phyloP scores from a whole-genome alignment of 2,113 vertebrate species.

The Cochlearius cochlearius region DNA sequence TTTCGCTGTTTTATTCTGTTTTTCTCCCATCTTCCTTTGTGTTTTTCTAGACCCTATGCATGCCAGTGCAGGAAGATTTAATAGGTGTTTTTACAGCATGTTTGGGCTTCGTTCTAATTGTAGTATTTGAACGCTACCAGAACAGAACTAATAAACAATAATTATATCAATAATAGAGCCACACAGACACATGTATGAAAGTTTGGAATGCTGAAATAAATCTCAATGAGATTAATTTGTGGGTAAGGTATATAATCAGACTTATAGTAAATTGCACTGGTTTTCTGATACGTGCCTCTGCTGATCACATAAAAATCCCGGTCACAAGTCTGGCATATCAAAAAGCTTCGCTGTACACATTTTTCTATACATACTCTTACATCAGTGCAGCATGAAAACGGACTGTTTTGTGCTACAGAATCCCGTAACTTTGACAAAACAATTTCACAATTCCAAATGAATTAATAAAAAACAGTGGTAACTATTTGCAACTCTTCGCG shows the following conservation, averaged over 20 bases:
- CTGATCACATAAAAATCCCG: not conserved
- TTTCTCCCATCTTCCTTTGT: not conserved
- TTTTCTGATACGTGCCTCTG: not conserved
- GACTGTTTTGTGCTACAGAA: not conserved
- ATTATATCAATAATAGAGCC: conserved; percentile 10
- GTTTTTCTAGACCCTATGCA: not conserved
- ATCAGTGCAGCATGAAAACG: not conserved
- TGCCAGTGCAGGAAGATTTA: not conserved
- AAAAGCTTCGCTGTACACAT: not conserved
- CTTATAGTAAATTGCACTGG: not conserved
- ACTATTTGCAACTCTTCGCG: not conserved
- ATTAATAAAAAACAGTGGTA: not conserved
- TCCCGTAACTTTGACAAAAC: not conserved
- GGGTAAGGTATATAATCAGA: not conserved
- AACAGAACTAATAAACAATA: conserved; percentile 10
- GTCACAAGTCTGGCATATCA: not conserved
- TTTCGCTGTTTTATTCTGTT: not conserved
- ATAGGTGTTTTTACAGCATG: not conserved
- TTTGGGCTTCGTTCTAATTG: not conserved
- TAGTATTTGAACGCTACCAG: not conserved
- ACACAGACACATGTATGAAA: not conserved
- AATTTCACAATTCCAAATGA: not conserved
- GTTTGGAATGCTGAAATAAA: conserved; percentile 2
- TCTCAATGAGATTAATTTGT: conserved; percentile 10
- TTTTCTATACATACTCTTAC: not conserved